Evolutionary conservation across 2,888 invertebrate genomes (phyloP).

Genomic region (Iselma pallidipennis): DNA sequence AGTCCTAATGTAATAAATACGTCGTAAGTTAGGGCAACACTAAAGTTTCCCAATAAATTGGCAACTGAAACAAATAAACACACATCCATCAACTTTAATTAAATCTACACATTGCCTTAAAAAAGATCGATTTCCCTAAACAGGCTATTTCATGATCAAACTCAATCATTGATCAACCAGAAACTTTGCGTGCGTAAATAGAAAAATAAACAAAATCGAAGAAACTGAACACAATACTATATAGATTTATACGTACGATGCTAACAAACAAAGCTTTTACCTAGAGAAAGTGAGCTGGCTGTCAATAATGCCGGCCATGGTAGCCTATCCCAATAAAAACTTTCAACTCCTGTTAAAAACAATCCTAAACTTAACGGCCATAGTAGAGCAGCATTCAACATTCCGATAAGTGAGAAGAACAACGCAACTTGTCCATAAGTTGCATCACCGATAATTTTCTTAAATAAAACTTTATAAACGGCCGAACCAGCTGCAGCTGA

Average conservation of each 20-base stretch:
- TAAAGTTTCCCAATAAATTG: slow-evolving; percentile 92
- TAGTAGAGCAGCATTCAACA: slow-evolving; percentile 83
- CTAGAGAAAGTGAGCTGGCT: slow-evolving; percentile 77
- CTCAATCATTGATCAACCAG: background rate
- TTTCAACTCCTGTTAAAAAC: slow-evolving; percentile 85
- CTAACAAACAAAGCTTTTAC: too few species aligned
- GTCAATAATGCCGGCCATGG: slow-evolving; percentile 87
- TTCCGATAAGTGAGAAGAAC: slow-evolving; percentile 89
- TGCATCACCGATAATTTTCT: slow-evolving; percentile 92
- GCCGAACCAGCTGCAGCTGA: slow-evolving; percentile 92
- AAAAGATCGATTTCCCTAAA: background rate
- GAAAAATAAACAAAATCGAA: too few species aligned
- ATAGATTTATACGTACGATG: too few species aligned
- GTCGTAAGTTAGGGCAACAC: slow-evolving; percentile 90
- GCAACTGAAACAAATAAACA: slow-evolving; percentile 74
- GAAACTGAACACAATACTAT: too few species aligned
- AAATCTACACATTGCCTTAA: background rate
- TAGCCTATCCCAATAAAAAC: slow-evolving; percentile 77
- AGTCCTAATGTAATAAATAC: slow-evolving; percentile 93
- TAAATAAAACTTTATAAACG: slow-evolving; percentile 93
- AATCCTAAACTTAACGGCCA: slow-evolving; percentile 91
- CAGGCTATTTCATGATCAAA: background rate
- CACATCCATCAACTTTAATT: background rate
- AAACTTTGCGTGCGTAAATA: background rate
- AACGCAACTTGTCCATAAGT: slow-evolving; percentile 90